Percentiles rank a stretch among this genome's conserved stretches.
phyloP scores from a whole-genome alignment of 2,888 invertebrate species.

The Eristalinus sepulchralis region DNA sequence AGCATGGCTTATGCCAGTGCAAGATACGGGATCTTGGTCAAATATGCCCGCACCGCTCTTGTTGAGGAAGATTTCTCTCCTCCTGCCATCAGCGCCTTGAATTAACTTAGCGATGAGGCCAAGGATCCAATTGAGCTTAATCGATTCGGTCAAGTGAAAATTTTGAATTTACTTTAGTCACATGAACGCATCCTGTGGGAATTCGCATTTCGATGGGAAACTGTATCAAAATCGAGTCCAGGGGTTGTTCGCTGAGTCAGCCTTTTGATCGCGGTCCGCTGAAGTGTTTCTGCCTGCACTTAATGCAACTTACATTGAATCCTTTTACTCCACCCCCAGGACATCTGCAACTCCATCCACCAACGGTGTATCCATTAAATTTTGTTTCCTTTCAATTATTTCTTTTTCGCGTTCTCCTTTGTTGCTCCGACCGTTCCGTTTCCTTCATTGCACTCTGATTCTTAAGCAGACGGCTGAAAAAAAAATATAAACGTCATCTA shows the following conservation, averaged over 20 bases:
- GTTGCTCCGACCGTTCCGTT: slow-evolving; percentile 47
- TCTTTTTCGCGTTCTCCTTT: slow-evolving; percentile 21
- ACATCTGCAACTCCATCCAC: background rate
- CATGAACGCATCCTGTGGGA: slow-evolving; percentile 44
- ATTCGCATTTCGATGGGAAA: slow-evolving; percentile 7
- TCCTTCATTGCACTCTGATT: slow-evolving; percentile 64
- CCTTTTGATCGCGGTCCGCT: background rate
- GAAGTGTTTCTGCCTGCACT: slow-evolving; percentile 4
- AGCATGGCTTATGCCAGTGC: slow-evolving; percentile 47
- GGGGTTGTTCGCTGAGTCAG: slow-evolving; percentile 7
- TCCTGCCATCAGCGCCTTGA: background rate
- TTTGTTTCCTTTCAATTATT: slow-evolving; percentile 67
- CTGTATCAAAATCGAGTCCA: slow-evolving; percentile 12
- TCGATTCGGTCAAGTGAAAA: slow-evolving; percentile 69
- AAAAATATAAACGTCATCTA: background rate
- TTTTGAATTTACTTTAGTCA: slow-evolving; percentile 15
- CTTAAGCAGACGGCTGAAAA: background rate
- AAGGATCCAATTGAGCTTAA: slow-evolving; percentile 52
- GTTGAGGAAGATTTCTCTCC: slow-evolving; percentile 2
- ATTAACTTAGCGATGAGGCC: slow-evolving; percentile 41
- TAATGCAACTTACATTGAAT: slow-evolving; percentile 44
- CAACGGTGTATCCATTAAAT: slow-evolving; percentile 56
- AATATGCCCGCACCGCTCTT: slow-evolving; percentile 32
- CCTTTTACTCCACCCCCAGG: slow-evolving; percentile 52
- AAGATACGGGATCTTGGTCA: slow-evolving; percentile 54